Conservation (phyloP, 2,113 vertebrate species). For the Eubucco bourcierii region DNA sequence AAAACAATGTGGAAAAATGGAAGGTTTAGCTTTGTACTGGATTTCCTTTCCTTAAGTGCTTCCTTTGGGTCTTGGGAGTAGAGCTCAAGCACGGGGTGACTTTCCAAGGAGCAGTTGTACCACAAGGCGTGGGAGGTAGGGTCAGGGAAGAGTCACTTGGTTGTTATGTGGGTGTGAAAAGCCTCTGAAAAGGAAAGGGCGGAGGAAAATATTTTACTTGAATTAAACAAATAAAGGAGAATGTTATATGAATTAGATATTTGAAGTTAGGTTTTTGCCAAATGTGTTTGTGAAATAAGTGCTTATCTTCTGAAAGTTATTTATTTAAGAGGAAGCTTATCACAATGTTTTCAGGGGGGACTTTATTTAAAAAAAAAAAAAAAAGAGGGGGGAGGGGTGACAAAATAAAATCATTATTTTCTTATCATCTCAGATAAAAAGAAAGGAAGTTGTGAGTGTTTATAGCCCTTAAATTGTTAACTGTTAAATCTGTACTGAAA, state of each 20-base stretch:
- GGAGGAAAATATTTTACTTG: constrained; percentile 37
- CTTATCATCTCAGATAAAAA: constrained; percentile 35
- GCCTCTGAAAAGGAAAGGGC: constrained; percentile 55
- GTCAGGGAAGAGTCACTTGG: constrained; percentile 61
- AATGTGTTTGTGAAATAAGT: neutral
- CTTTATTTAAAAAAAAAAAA: neutral
- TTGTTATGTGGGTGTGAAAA: constrained; percentile 57
- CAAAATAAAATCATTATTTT: neutral
- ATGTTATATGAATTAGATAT: neutral
- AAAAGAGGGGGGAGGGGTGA: neutral
- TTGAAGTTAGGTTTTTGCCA: neutral
- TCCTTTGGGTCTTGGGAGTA: neutral
- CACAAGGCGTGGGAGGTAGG: constrained; percentile 1
- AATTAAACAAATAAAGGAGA: constrained; percentile 59
- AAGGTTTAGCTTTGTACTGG: neutral
- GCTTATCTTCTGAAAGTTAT: neutral
- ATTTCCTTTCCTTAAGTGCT: neutral
- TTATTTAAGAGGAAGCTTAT: neutral
- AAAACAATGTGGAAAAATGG: neutral
- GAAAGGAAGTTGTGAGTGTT: constrained; percentile 37
- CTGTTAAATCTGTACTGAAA: neutral
- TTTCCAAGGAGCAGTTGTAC: neutral
- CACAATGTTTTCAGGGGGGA: neutral
- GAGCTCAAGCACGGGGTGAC: neutral
- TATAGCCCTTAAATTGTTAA: constrained; percentile 47